A percentile compares a stretch with the other conserved stretches of the same genome.
These are phyloP conservation scores for Sebastes cheni DNA, from an alignment of 2,797 vertebrate genomes.

Conservation along the genomic window DNA sequence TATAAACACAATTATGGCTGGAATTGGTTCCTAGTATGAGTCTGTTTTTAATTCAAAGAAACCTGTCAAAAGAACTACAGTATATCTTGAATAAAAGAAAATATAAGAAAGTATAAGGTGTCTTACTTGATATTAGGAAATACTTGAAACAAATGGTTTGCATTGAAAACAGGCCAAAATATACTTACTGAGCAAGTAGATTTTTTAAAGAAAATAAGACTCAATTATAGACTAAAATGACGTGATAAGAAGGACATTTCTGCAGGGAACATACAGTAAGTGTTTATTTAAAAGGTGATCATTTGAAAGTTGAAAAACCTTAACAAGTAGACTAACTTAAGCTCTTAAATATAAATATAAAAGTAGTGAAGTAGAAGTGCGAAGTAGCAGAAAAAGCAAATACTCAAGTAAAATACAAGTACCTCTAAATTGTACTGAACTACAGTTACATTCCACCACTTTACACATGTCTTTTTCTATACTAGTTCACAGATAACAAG, in stretches of 20 bases:
- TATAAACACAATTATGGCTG: neutral
- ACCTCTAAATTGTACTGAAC: neutral
- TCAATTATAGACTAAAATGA: neutral
- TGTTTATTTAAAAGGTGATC: neutral
- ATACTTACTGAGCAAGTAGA: neutral
- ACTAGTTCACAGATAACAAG: neutral
- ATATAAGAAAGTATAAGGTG: neutral
- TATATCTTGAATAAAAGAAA: neutral
- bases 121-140: neutral
- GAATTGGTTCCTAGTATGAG: neutral
- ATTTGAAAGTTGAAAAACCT: neutral
- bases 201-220: no score
- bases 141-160: neutral
- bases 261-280: neutral
- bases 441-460: neutral
- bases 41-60: neutral
- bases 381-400: neutral
- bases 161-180: neutral
- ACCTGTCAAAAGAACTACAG: neutral
- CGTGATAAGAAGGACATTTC: neutral
- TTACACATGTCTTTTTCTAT: neutral
- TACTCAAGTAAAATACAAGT: neutral
- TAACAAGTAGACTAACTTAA: neutral
- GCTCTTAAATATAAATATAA: neutral
- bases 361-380: neutral